Percentiles rank a stretch among this genome's conserved stretches.
These are phyloP conservation scores for Cotesia glomerata DNA, from an alignment of 1,140 invertebrate species.

Conservation along the genomic window DNA sequence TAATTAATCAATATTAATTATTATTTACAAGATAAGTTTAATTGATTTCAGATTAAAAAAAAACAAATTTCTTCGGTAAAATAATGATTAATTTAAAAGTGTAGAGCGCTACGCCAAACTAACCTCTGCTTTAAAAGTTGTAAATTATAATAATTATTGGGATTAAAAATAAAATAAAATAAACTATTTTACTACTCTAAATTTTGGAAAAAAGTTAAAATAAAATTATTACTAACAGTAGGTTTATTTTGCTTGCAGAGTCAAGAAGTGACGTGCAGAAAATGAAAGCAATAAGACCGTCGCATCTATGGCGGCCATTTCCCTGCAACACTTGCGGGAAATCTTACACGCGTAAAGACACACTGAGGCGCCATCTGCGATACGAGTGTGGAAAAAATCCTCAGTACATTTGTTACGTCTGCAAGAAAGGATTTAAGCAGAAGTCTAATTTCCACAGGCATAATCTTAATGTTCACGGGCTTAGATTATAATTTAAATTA, in stretches of 20 bases:
- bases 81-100: no score
- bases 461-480: conserved; percentile 40
- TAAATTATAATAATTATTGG: no score
- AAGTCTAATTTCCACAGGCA: conserved; percentile 60
- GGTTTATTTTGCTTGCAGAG: conserved; percentile 26
- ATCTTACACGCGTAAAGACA: conserved; percentile 53
- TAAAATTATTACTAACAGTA: conserved; percentile 15
- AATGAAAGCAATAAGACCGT: neutral
- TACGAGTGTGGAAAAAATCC: conserved; percentile 61
- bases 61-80: no score
- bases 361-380: conserved; percentile 51
- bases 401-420: conserved; percentile 58
- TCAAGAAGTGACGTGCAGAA: neutral
- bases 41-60: no score
- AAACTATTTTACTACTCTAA: no score
- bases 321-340: conserved; percentile 52
- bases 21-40: no score
- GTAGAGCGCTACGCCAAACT: no score
- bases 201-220: neutral
- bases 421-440: conserved; percentile 51
- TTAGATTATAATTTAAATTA: conserved; percentile 33
- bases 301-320: conserved; percentile 29
- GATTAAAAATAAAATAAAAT: no score
- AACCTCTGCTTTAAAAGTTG: no score
- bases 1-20: no score